A percentile compares a stretch with the other conserved stretches of the same genome.
Conservation (phyloP, 2,888 invertebrate genomes). For the Holacanthella duospinosa region DNA sequence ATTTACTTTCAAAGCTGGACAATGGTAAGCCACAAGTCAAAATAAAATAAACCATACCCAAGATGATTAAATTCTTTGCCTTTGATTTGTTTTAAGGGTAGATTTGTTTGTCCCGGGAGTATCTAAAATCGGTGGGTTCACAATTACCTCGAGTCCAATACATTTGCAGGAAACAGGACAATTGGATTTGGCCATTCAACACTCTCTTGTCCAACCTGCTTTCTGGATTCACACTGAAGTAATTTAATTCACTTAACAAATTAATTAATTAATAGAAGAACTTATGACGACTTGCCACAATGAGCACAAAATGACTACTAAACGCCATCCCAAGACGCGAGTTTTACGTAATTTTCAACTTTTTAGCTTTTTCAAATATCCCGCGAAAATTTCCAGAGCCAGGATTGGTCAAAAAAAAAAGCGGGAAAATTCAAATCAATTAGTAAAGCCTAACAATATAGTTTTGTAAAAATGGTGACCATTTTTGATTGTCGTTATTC, state of each 20-base stretch:
- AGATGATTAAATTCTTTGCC: not conserved
- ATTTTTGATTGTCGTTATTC: no score
- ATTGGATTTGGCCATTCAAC: conserved; percentile 43
- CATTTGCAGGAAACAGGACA: conserved; percentile 37
- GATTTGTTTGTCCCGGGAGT: conserved; percentile 43
- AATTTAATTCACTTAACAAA: not conserved
- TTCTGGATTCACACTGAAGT: conserved; percentile 42
- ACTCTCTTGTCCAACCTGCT: conserved; percentile 42
- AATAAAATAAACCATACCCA: not conserved
- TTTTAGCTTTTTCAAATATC: no score
- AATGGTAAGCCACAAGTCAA: conserved; percentile 40
- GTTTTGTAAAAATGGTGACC: no score
- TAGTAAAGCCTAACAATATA: no score
- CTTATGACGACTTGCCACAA: no score
- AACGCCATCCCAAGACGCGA: no score
- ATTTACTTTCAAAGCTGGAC: conserved; percentile 43
- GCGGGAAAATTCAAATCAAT: no score
- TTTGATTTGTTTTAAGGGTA: conserved; percentile 41
- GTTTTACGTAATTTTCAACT: no score
- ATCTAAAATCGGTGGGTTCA: conserved; percentile 43
- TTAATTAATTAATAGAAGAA: no score
- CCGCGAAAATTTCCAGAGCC: no score
- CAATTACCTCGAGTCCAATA: conserved; percentile 43
- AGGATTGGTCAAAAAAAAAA: no score
- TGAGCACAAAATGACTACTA: no score